Evolutionary conservation across 2,888 invertebrate species (phyloP).

Genomic region (Ophraella communa): DNA sequence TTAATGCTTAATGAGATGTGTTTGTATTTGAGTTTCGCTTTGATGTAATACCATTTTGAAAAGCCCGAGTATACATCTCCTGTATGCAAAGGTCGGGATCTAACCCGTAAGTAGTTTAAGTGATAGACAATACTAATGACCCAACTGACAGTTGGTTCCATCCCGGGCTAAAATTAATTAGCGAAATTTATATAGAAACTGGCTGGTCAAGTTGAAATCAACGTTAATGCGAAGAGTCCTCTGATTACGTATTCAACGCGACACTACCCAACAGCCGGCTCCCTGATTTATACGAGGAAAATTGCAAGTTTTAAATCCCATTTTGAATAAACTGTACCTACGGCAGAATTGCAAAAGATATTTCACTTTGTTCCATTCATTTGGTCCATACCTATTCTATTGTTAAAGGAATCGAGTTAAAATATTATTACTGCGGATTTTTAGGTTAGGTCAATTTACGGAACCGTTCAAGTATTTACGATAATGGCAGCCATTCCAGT

Average conservation of each 20-base stretch:
- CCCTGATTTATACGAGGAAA: constrained; percentile 47
- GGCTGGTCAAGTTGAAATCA: constrained; percentile 52
- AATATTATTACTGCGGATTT: neutral
- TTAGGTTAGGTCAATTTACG: neutral
- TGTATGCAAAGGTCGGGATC: neutral
- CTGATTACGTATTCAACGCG: constrained; percentile 53
- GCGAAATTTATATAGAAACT: constrained; percentile 53
- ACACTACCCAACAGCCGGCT: constrained; percentile 44
- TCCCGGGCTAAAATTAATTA: constrained; percentile 52
- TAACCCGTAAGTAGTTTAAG: neutral
- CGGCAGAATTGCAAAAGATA: constrained; percentile 12
- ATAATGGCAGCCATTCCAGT: neutral
- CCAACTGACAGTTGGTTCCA: constrained; percentile 12
- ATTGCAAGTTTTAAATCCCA: constrained; percentile 24
- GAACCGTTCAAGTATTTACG: neutral
- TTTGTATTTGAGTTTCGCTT: neutral
- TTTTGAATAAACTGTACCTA: constrained; percentile 16
- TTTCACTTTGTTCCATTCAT: constrained; percentile 17
- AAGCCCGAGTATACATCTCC: neutral
- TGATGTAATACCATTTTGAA: neutral
- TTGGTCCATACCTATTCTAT: constrained; percentile 4
- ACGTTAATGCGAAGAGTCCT: constrained; percentile 47
- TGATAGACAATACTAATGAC: constrained; percentile 3
- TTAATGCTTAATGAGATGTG: too few species aligned
- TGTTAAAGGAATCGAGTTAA: constrained; percentile 1